Evolutionary conservation across 2,797 vertebrate species (phyloP), one percentile per base, ranked within the genome.

Genomic region (Pteronotus mesoamericanus): DNA sequence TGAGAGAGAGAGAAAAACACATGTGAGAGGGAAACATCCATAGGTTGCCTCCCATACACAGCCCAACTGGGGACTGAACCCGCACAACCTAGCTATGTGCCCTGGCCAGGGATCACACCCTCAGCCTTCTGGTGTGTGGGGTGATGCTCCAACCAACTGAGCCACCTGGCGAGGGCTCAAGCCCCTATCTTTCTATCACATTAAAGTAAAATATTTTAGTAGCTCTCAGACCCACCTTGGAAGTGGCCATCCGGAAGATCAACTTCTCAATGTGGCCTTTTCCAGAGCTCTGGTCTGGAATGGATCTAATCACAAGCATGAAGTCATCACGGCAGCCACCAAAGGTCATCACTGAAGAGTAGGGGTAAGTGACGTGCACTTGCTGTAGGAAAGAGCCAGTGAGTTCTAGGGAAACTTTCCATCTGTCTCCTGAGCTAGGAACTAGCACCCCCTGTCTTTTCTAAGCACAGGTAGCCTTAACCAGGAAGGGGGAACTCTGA

Each of bases 241-340:
- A 99, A 98, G 99, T 98, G 86, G 98, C 98, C 99, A 99, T 99
- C 29, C 98, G 98, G 98, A 99, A 99, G 95, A 99, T 97, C 91
- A 99, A 92, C 98, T 99, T 99, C 98, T 99, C 99, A 97, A 98
- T 98, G 37, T 98, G 98, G 96, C 98, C 98, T 98, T 99, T 99
- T 68, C 98, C 99, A 88, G 98, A 98, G 91, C 97, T 98, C 10
- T 98, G 98, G 94, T 99, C 99, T 98, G 98, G 99, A 97, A 77
- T 98, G 97, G 99, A 99, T 98, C 99, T 99, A 69, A 99, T 99
- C 74, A 99, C 99, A 97, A 99, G 98, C 99, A 99, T 99, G 98
- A 99, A 99, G 96, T 99, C 99, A 29, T 99, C 99, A 74, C 98
- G 98, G 97, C 98, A 99, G 79, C 99, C 99, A 83, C 99, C 99